Base-by-base conservation (phyloP, 2,113 vertebrate genomes). In the Motacilla alba region DNA sequence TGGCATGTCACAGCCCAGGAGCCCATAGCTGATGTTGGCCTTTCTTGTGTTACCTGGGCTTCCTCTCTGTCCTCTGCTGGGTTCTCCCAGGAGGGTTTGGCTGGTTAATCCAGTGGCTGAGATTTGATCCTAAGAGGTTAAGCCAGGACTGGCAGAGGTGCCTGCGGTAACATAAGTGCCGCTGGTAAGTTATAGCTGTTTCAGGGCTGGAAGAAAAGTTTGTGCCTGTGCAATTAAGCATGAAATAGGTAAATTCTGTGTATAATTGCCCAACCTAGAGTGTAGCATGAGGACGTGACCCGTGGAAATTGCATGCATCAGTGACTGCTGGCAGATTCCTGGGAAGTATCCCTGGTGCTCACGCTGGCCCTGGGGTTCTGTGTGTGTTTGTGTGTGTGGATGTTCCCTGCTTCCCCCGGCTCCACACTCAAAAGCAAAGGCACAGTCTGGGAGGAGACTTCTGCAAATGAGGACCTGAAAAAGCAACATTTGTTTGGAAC, bases 221-320 rank as follows among this genome's bases (percentile, higher is more conserved):
- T 92, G 59, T 94, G 78, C 58, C 75, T 90, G 94, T 92, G 92
- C 88, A 94, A 80, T 94, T 96, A 94, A 93, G 92, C 94, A 68
- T 94, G 95, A 96, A 96, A 92, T 94, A 96, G 92, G 90, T 96
- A 93, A 95, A 93, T 92, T 88, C 88, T 94, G 92, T 92, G 82
- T 91, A 91, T 96, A 94, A 95, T 96, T 95, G 76, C 85, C 52
- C 63, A 82, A 12, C 9, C 10, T 47, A 22, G 50, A 77, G 63
- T 83, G 72, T 76, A 66, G 70, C 58, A 0, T 46, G 82, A 80
- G 88, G 90, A 95, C 0, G 7, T 94, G 94, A 95, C 90, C 90
- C 31, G 1, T 94, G 85, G 95, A 95, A 93, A 90, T 88, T 3
- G 22, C 9, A 58, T 2, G 8, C 1, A 0, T 70, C 18, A 1